These are phyloP conservation scores for Ceratosolen solmsi DNA, from an alignment of 1,140 invertebrate genomes.

Conservation along the genomic window DNA sequence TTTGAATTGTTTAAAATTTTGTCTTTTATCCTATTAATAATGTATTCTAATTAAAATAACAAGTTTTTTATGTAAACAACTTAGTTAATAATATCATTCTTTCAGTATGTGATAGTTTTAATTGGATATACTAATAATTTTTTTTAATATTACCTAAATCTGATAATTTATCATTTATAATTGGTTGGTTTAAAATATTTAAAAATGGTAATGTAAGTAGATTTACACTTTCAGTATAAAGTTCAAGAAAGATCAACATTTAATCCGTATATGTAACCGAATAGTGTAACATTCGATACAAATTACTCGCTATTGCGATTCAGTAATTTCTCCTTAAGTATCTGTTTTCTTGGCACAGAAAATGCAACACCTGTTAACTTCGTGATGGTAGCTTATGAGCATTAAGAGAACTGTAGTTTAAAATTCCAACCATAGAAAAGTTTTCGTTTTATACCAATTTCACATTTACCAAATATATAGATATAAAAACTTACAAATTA, in stretches of 20 bases:
- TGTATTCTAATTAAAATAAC: too few species aligned
- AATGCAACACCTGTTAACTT: slow-evolving; percentile 65
- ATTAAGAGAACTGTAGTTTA: slow-evolving; percentile 63
- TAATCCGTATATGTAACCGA: background rate
- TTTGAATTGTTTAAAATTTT: too few species aligned
- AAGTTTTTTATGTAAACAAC: too few species aligned
- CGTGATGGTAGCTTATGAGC: slow-evolving; percentile 62
- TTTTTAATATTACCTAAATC: too few species aligned
- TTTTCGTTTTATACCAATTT: too few species aligned
- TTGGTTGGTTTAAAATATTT: too few species aligned
- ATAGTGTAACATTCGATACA: slow-evolving; percentile 49
- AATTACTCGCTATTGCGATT: slow-evolving; percentile 58
- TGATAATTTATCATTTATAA: too few species aligned
- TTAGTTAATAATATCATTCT: too few species aligned
- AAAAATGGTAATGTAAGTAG: too few species aligned
- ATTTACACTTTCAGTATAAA: background rate
- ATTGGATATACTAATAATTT: too few species aligned
- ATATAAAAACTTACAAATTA: background rate
- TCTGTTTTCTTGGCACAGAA: slow-evolving; percentile 60
- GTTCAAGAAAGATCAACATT: slow-evolving; percentile 29
- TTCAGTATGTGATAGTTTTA: too few species aligned
- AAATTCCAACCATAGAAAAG: slow-evolving; percentile 66
- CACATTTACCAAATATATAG: slow-evolving; percentile 25
- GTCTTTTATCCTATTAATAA: too few species aligned
- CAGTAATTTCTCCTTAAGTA: slow-evolving; percentile 64